Evolutionary conservation across 2,113 vertebrate species (phyloP).

Genomic region (Chunga burmeisteri): DNA sequence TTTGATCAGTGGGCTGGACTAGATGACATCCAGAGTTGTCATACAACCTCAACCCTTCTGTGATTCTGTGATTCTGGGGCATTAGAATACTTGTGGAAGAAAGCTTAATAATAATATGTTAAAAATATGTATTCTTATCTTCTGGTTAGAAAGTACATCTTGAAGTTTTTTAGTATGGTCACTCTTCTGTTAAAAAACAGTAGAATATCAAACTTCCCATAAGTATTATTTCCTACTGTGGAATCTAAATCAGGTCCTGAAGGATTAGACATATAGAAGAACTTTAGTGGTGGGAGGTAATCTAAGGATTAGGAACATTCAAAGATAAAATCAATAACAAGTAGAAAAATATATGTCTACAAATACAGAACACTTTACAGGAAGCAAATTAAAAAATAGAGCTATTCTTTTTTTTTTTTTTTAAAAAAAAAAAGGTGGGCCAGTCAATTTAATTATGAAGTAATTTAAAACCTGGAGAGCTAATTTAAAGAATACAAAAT

Average conservation of each 20-base stretch:
- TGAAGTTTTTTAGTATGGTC: neutral
- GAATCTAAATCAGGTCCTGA: neutral
- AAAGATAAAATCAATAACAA: neutral
- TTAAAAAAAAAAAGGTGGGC: neutral
- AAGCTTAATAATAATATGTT: neutral
- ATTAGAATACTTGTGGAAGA: neutral
- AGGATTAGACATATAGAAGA: neutral
- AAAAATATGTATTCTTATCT: neutral
- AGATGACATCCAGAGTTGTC: neutral
- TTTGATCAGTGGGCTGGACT: neutral
- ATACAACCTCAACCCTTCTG: neutral
- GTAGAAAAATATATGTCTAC: neutral
- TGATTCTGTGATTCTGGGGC: neutral
- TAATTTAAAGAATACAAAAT: conserved; percentile 3
- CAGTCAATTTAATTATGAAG: neutral
- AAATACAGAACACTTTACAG: neutral
- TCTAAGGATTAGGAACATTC: neutral
- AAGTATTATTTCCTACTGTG: neutral
- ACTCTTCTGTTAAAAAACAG: neutral
- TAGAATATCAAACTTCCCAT: neutral
- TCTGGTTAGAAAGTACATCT: neutral
- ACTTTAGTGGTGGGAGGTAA: neutral
- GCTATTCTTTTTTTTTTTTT: neutral
- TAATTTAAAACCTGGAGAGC: neutral
- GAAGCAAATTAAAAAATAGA: neutral